phyloP scores from a whole-genome alignment of 1,140 invertebrate species.

The Drosophila quadrilineata region DNA sequence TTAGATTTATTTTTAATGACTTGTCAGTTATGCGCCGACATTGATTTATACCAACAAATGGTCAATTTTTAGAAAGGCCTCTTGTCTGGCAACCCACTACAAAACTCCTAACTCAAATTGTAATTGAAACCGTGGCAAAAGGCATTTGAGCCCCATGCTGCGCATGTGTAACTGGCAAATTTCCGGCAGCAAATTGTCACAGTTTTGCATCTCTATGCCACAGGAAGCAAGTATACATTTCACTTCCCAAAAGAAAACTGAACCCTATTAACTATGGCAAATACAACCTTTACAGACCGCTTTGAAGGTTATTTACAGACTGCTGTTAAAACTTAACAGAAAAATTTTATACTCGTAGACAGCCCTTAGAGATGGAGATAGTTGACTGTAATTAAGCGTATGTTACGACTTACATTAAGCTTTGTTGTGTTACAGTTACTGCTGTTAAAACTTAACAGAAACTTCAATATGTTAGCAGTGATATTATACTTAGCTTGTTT shows the following conservation, averaged over 20 bases:
- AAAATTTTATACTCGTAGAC: too few species aligned
- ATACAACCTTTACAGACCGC: too few species aligned
- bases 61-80: conserved; percentile 47
- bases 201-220: conserved; percentile 23
- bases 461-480: too few species aligned
- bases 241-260: conserved; percentile 39
- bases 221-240: conserved; percentile 11
- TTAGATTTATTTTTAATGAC: conserved; percentile 60
- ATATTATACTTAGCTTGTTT: too few species aligned
- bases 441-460: too few species aligned
- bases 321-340: too few species aligned
- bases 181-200: conserved; percentile 27
- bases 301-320: too few species aligned
- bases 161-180: conserved; percentile 58
- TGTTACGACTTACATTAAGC: too few species aligned
- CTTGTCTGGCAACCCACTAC: background rate
- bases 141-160: conserved; percentile 25
- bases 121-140: conserved; percentile 33
- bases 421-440: too few species aligned
- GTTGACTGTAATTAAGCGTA: too few species aligned
- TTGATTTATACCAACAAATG: conserved; percentile 57
- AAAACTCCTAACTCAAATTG: conserved; percentile 41
- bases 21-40: conserved; percentile 55
- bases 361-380: too few species aligned
- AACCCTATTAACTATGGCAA: too few species aligned